Conservation (phyloP, 2,888 invertebrate genomes). For the Patella pellucida region DNA sequence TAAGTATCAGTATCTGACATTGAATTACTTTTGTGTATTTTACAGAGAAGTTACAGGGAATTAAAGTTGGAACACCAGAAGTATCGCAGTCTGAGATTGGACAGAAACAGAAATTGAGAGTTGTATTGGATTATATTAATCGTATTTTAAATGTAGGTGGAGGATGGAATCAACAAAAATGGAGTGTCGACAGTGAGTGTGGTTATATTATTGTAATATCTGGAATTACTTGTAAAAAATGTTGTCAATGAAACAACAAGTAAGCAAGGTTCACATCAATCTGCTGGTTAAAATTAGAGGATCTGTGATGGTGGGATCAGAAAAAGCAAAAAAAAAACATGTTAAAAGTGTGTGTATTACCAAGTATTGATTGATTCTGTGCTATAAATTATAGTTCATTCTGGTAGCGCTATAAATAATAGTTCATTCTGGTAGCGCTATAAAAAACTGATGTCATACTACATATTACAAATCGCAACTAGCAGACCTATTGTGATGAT, state of each 20-base stretch:
- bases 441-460: too few relatives aligned
- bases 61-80: conserved; percentile 95
- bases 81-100: conserved; percentile 92
- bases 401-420: too few relatives aligned
- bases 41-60: conserved; percentile 83
- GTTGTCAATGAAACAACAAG: not conserved
- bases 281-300: not conserved
- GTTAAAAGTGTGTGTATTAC: too few relatives aligned
- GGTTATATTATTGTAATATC: not conserved
- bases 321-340: too few relatives aligned
- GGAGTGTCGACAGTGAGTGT: conserved; percentile 86
- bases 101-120: conserved; percentile 92
- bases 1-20: not conserved
- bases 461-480: too few relatives aligned
- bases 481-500: too few relatives aligned
- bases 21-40: not conserved
- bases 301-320: not conserved
- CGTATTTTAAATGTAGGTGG: conserved; percentile 76
- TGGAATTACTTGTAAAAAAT: not conserved
- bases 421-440: too few relatives aligned
- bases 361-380: too few relatives aligned
- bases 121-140: conserved; percentile 91
- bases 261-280: not conserved
- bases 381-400: too few relatives aligned
- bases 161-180: conserved; percentile 84